Base-by-base conservation (phyloP, 2,888 invertebrate species). In the Hipparchia sbordonii region DNA sequence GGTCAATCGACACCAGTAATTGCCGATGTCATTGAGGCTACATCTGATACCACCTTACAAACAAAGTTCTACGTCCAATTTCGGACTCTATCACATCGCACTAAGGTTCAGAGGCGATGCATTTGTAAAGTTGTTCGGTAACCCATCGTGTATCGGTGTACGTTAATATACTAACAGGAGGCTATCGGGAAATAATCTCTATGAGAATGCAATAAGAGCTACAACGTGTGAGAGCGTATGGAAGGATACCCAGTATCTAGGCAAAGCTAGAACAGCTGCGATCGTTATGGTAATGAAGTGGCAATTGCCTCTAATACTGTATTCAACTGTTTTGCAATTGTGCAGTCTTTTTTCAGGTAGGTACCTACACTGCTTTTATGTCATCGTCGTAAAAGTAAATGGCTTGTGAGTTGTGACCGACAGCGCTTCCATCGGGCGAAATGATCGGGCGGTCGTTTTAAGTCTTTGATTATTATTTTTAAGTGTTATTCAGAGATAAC, bases 201-300 rank as follows among this genome's bases (percentile, higher is more conserved):
- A 52, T 65, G 6, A 2, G 0, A 13, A 6, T 2, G 51, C 6
- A 7, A 33, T 10, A 52, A 51, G 52, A 6, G 23, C 13, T 48
- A 23, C 23, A 63, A 10, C 10, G 23, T 13, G 10, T 23, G 51
- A 1, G 5, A 3, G 1, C 2, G 7, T 2, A 7, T 12, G 33
- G 23, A 0, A 51, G 63, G 63, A 13, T 10, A 46, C 9, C 51
- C 23, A 13, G 63, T 63, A 51, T 63, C 63, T 63, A 63, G 63
- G 51, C 63, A 63, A 51, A 63, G 63, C 70, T 65, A 65, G 48
- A 13, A 13, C 71, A 61, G 60, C 71, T 71, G 71, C 60, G 45
- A 61, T 69, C 52, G 74, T 70, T 75, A 72, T 73, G 75, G 67
- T 72, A 74, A 74, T 74, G 65, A 59, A 72, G 63, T 72, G 71